Percentiles rank a stretch among this genome's conserved stretches.
Evolutionary conservation across 2,113 vertebrate species (phyloP).

Genomic region (Nycticorax nycticorax): DNA sequence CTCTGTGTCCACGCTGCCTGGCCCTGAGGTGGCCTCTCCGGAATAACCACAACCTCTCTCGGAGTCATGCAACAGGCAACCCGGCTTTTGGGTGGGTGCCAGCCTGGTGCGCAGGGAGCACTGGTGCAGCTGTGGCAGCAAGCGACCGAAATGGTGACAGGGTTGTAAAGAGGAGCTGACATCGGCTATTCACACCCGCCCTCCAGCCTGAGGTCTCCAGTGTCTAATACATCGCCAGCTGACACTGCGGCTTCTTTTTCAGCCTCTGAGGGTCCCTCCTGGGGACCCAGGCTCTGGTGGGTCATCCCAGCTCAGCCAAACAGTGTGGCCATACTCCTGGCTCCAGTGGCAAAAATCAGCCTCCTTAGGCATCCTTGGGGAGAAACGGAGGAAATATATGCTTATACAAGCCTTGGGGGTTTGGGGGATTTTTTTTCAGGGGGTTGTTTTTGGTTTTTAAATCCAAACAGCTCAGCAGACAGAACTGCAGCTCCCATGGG

Average conservation of each 20-base stretch:
- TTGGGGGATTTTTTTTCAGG: rapidly evolving
- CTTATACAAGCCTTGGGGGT: not conserved
- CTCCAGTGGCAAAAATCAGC: not conserved
- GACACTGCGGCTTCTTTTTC: not conserved
- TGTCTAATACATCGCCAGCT: not conserved
- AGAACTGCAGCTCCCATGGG: rapidly evolving
- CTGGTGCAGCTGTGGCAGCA: not conserved
- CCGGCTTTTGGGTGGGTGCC: not conserved
- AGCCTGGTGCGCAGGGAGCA: not conserved
- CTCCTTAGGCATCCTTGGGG: not conserved
- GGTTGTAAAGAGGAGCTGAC: rapidly evolving
- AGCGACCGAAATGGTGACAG: not conserved
- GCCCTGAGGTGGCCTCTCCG: not conserved
- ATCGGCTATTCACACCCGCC: not conserved
- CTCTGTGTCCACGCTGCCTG: rapidly evolving
- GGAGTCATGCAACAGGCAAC: not conserved
- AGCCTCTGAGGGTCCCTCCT: not conserved
- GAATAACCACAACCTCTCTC: not conserved
- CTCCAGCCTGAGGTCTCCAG: not conserved
- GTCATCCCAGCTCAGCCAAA: not conserved
- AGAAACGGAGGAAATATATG: rapidly evolving
- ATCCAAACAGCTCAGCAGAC: not conserved
- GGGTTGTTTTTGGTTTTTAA: not conserved
- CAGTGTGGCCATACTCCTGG: not conserved
- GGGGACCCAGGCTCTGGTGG: not conserved